These are phyloP conservation scores for Nematopogon swammerdamellus DNA, from an alignment of 2,888 invertebrate genomes.

Conservation along the genomic window DNA sequence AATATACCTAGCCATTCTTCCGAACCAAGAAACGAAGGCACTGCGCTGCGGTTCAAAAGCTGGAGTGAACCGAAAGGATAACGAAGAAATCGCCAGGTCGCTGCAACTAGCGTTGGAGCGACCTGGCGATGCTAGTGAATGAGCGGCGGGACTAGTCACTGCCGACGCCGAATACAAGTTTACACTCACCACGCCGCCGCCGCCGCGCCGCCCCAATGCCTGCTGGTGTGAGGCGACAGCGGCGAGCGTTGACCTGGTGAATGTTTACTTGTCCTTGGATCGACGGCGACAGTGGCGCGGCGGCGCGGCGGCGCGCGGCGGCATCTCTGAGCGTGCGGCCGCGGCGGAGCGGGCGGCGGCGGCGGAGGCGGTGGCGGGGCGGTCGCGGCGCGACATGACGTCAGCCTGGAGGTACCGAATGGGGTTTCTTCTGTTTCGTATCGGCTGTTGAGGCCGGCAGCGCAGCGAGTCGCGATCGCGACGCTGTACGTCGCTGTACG, in stretches of 20 bases:
- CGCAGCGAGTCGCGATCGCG: background rate
- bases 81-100: too few species aligned
- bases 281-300: slow-evolving; percentile 21
- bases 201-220: slow-evolving; percentile 4
- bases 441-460: slow-evolving; percentile 20
- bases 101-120: too few species aligned
- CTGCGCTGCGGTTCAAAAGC: too few species aligned
- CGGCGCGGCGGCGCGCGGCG: slow-evolving; percentile 23
- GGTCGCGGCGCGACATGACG: slow-evolving; percentile 25
- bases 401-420: slow-evolving; percentile 43
- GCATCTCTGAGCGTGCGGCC: slow-evolving; percentile 21
- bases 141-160: too few species aligned
- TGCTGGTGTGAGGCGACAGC: slow-evolving; percentile 29
- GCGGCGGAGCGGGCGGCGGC: slow-evolving; percentile 21
- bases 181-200: slow-evolving; percentile 10
- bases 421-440: slow-evolving; percentile 53
- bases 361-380: too few species aligned
- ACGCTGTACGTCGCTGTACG: too few species aligned
- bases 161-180: background rate
- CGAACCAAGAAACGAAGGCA: too few species aligned
- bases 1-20: too few species aligned
- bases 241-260: slow-evolving; percentile 47
- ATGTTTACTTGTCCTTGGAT: slow-evolving; percentile 50
- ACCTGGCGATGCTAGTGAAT: too few species aligned
- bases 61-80: too few species aligned